Evolutionary conservation across 2,888 invertebrate species (phyloP).

Genomic region (Sylvicola cinctus): DNA sequence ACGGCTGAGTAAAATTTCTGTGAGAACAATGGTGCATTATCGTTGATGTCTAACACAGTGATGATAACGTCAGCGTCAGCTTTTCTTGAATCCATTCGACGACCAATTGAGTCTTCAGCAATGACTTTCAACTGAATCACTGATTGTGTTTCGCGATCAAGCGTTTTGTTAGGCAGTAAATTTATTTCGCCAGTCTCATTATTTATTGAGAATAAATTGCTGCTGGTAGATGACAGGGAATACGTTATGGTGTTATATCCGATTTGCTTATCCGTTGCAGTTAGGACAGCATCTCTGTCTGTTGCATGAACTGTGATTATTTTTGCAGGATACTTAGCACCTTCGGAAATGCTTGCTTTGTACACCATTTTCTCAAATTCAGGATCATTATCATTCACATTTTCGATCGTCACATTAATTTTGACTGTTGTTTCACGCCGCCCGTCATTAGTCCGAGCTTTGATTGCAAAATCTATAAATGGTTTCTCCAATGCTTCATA

Average conservation of each 20-base stretch:
- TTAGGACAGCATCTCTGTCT: conserved; percentile 44
- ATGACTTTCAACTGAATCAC: conserved; percentile 46
- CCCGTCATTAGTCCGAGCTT: conserved; percentile 24
- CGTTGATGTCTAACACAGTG: conserved; percentile 57
- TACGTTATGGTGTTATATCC: conserved; percentile 54
- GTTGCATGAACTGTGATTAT: conserved; percentile 47
- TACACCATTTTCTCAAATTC: conserved; percentile 46
- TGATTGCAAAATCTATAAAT: conserved; percentile 33
- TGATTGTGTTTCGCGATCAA: conserved; percentile 54
- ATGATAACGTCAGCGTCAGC: conserved; percentile 40
- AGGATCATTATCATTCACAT: conserved; percentile 62
- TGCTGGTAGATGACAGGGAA: conserved; percentile 48
- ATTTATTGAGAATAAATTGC: conserved; percentile 51
- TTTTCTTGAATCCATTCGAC: conserved; percentile 40
- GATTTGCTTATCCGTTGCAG: conserved; percentile 30
- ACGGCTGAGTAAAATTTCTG: conserved; percentile 44
- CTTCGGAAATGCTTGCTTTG: conserved; percentile 48
- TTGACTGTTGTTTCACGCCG: conserved; percentile 39
- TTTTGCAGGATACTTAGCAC: conserved; percentile 40
- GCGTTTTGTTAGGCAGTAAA: conserved; percentile 39
- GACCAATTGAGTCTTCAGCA: conserved; percentile 56
- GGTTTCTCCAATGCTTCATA: conserved; percentile 48
- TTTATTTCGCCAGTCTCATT: conserved; percentile 43
- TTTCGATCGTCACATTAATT: conserved; percentile 45
- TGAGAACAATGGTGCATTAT: conserved; percentile 50